A percentile compares a stretch with the other conserved stretches of the same genome.
Conservation (phyloP, 2,797 vertebrate genomes). For the Sciurus carolinensis region DNA sequence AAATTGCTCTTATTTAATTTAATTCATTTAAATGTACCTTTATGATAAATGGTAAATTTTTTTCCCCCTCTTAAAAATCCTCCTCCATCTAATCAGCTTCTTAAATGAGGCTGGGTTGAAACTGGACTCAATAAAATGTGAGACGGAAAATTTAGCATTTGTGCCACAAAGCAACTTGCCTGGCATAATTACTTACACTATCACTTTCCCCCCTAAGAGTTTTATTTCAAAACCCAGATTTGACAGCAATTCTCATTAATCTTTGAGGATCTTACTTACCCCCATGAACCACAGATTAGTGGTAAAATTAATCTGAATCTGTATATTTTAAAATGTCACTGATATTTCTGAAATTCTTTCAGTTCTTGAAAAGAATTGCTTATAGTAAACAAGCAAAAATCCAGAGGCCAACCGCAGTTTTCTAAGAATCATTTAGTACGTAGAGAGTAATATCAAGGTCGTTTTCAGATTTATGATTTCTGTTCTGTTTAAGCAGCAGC, state of each 20-base stretch:
- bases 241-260: background rate
- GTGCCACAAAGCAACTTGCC: background rate
- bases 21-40: conserved; percentile 47
- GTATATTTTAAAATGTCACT: conserved; percentile 5
- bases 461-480: conserved; percentile 34
- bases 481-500: background rate
- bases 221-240: conserved; percentile 53
- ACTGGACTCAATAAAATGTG: background rate
- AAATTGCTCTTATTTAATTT: conserved; percentile 3
- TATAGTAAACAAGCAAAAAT: background rate
- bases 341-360: background rate
- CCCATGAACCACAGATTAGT: background rate
- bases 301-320: background rate
- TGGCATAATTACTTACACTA: background rate
- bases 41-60: background rate
- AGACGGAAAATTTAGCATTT: background rate
- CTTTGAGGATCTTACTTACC: background rate
- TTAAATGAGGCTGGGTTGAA: background rate
- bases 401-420: background rate
- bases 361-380: conserved; percentile 48
- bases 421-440: background rate
- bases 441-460: background rate
- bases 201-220: background rate
- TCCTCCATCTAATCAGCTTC: background rate
- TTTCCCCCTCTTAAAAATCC: background rate